Conservation (phyloP, 2,797 vertebrate genomes). For the Pseudomugil tenellus region DNA sequence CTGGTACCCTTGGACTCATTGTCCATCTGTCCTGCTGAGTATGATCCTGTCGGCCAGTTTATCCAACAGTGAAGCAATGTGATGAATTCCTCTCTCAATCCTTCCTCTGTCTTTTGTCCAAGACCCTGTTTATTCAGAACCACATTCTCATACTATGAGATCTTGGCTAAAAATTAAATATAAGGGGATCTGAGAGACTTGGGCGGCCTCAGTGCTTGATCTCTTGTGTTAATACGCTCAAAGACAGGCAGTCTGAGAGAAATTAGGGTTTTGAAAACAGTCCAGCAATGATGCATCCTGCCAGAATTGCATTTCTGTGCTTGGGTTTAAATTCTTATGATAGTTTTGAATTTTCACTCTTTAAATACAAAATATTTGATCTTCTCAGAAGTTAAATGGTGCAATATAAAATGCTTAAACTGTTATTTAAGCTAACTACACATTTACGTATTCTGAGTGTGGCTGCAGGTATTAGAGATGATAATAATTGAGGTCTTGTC, state of each 20-base stretch:
- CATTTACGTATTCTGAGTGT: slow-evolving; percentile 8
- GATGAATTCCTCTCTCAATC: slow-evolving; percentile 56
- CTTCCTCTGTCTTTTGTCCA: slow-evolving; percentile 51
- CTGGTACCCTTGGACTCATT: slow-evolving; percentile 26
- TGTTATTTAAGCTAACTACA: not conserved
- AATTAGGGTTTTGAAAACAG: not conserved
- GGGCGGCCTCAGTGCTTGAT: not conserved
- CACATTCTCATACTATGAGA: slow-evolving; percentile 42
- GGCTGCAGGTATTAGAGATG: slow-evolving; percentile 33
- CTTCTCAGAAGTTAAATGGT: not conserved
- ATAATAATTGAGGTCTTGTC: slow-evolving; percentile 58
- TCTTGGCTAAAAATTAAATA: slow-evolving; percentile 46
- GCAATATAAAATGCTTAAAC: not conserved
- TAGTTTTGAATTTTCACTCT: not conserved
- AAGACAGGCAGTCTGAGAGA: slow-evolving; percentile 11
- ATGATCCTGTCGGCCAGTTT: slow-evolving; percentile 22
- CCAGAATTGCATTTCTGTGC: not conserved
- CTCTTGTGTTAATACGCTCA: slow-evolving; percentile 23
- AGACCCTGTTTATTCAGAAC: slow-evolving; percentile 53
- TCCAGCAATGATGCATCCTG: not conserved
- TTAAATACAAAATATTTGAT: not conserved
- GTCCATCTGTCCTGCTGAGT: slow-evolving; percentile 10
- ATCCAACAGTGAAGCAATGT: slow-evolving; percentile 17
- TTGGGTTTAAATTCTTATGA: not conserved
- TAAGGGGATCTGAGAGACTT: slow-evolving; percentile 24